Conservation (phyloP, 2,797 vertebrate genomes). For the Alosa sapidissima region DNA sequence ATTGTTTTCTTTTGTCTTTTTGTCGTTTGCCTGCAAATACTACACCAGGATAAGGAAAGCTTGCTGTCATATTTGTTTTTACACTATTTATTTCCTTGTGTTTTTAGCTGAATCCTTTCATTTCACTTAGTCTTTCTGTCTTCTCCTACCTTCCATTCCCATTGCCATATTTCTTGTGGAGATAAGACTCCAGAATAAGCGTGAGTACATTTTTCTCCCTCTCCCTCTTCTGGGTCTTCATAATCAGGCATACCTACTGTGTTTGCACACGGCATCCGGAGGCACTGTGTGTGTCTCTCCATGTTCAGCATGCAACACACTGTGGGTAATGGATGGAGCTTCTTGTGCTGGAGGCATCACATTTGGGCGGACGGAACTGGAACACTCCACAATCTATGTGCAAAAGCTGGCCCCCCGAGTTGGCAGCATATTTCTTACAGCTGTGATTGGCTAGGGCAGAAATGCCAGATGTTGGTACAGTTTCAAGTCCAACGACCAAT, state of each 20-base stretch:
- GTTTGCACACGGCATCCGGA: not conserved
- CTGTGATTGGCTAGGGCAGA: not conserved
- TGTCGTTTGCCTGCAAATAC: not conserved
- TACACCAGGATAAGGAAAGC: not conserved
- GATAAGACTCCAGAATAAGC: not conserved
- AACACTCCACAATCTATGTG: not conserved
- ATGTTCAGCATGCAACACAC: conserved; percentile 10
- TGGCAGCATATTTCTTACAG: not conserved
- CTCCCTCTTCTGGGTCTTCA: not conserved
- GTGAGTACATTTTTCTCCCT: conserved; percentile 39
- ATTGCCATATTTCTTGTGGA: not conserved
- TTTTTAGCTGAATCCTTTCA: not conserved
- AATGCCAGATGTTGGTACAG: not conserved
- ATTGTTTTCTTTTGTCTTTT: conserved; percentile 20
- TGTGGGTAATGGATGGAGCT: not conserved
- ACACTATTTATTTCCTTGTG: not conserved
- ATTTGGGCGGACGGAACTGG: conserved; percentile 1
- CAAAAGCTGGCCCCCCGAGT: not conserved
- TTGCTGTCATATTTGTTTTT: not conserved
- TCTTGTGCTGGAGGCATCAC: not conserved
- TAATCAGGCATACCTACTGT: not conserved
- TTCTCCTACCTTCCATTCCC: not conserved
- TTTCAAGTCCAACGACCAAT: no score
- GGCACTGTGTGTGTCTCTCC: not conserved
- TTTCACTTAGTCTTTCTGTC: conserved; percentile 54